Evolutionary conservation across 2,888 invertebrate species (phyloP), one percentile per base, ranked within the genome.

Genomic region (Ernsta delagoae): DNA sequence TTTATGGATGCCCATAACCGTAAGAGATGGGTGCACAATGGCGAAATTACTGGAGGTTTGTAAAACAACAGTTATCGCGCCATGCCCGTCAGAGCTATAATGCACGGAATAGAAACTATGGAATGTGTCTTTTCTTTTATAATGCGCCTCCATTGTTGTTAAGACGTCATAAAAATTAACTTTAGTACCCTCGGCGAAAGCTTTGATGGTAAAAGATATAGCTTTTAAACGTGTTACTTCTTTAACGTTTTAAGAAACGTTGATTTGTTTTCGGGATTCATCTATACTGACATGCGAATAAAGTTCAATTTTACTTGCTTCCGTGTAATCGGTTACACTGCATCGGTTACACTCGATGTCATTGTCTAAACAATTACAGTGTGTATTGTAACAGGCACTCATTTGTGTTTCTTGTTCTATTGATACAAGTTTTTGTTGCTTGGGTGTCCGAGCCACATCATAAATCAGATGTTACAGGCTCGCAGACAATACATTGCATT

Each of bases 331-430:
- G 31, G 67, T 67, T 72, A 76, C 75, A 77, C 79, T 75, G 60
- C 71, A 75, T 70, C 59, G 73, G 70, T 74, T 71, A 67, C 77
- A 78, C 81, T 72, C 80, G 85, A 91, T 92, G 90, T 90, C 89
- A 86, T 92, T 92, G 91, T 92, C 89, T 92, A 92, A 92, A 92
- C 92, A 92, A 92, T 92, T 92, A 92, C 87, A 84, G 81, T 78
- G 78, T 82, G 89, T 86, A 91, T 92, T 91, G 92, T 92, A 88
- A 82, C 82, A 82, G 81, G 83, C 85, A 86, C 89, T 91, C 91
- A 90, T 92, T 90, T 91, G 83, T 87, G 87, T 90, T 87, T 83
- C 88, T 91, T 89, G 87, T 89, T 86, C 89, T 87, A 88, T 91
- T 88, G 87, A 90, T 85, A 81, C 79, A 78, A 80, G 86, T 86